Evolutionary conservation across 2,113 vertebrate genomes (phyloP).

Genomic region (Platichthys flesus): DNA sequence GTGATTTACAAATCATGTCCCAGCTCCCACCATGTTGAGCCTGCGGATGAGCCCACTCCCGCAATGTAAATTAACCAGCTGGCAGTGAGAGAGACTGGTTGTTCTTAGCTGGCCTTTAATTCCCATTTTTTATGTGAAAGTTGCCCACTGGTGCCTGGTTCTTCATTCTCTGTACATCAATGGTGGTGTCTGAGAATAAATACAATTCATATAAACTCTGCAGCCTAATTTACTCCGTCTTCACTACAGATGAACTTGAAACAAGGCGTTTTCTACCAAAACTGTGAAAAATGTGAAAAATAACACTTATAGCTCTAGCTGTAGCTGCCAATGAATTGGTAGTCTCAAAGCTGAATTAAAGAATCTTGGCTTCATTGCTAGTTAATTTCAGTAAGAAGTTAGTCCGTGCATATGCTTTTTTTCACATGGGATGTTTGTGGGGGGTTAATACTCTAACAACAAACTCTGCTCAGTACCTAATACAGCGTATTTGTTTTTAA

Average conservation of each 20-base stretch:
- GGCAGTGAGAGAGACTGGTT: slow-evolving; percentile 18
- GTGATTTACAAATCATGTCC: slow-evolving; percentile 18
- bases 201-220: slow-evolving; percentile 39
- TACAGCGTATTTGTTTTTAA: no score
- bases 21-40: slow-evolving; percentile 27
- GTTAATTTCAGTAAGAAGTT: slow-evolving; percentile 8
- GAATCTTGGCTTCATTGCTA: background rate
- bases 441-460: background rate
- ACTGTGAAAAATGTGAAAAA: background rate
- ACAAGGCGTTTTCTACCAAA: slow-evolving; percentile 26
- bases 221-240: slow-evolving; percentile 29
- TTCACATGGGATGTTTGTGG: slow-evolving; percentile 16
- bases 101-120: slow-evolving; percentile 48
- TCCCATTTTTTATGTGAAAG: slow-evolving; percentile 25
- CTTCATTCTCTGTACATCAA: background rate
- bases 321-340: slow-evolving; percentile 25
- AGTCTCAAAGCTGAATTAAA: slow-evolving; percentile 19
- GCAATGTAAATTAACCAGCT: slow-evolving; percentile 41
- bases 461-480: no score
- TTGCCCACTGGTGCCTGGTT: slow-evolving; percentile 23
- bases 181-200: slow-evolving; percentile 42
- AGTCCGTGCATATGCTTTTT: slow-evolving; percentile 17
- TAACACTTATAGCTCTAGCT: background rate
- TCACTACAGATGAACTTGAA: slow-evolving; percentile 35
- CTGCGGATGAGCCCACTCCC: background rate